These are phyloP conservation scores for Iguana delicatissima DNA, from an alignment of 2,797 vertebrate species.

Conservation along the genomic window DNA sequence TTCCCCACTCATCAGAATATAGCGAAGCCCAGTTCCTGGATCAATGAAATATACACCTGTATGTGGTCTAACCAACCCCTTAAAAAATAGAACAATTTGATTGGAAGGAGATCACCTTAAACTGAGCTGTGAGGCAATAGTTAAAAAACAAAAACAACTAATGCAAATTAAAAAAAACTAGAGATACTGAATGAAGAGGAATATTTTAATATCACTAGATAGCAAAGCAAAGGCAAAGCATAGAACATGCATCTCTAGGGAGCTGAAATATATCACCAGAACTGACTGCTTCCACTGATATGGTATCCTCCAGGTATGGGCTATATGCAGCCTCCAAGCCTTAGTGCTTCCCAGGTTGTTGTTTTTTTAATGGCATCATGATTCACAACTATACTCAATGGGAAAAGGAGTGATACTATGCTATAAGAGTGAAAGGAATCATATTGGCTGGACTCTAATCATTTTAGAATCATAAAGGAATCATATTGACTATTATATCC, in stretches of 20 bases:
- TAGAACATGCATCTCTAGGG: background rate
- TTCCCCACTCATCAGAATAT: background rate
- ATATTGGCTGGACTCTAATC: too few relatives aligned
- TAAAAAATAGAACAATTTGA: background rate
- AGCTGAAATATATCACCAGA: background rate
- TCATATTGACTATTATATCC: too few relatives aligned
- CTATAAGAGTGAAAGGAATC: too few relatives aligned
- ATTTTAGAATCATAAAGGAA: too few relatives aligned
- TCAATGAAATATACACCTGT: background rate
- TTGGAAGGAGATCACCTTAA: background rate
- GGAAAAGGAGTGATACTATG: too few relatives aligned
- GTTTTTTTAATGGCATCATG: background rate
- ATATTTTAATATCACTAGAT: background rate
- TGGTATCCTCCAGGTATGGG: too few relatives aligned
- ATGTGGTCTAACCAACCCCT: background rate
- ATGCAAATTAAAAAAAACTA: background rate
- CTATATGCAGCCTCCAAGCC: too few relatives aligned
- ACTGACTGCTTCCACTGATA: background rate
- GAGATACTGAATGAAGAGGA: slow-evolving; percentile 7
- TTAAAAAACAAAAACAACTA: background rate
- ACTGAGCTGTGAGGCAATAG: background rate
- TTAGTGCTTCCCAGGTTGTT: too few relatives aligned
- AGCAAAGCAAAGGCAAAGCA: background rate
- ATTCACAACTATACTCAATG: too few relatives aligned
- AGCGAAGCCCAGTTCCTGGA: background rate